Evolutionary conservation across 2,888 invertebrate genomes (phyloP), one percentile per base, ranked within the genome.

Genomic region (Scaptomyza reducta): DNA sequence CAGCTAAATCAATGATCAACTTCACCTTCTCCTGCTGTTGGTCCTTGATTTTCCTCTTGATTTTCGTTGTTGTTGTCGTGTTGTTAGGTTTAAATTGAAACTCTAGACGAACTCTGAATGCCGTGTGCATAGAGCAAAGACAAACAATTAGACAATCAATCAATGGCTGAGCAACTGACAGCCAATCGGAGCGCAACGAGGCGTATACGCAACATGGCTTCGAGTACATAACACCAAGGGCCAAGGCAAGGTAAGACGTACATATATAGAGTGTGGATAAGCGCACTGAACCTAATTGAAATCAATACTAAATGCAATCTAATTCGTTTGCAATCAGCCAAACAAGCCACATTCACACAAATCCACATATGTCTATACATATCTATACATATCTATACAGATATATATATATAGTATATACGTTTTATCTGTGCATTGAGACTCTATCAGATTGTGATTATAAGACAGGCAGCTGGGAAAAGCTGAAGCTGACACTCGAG

Each of bases 221-320:
- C 49, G 16, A 1, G 22, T 5, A 50, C 35, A 50, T 38, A 35
- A 38, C 35, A 22, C 22, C 25, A 22, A 27, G 14, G 41, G 41
- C 18, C 18, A 16, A 5, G 27, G 13, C 33, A 13, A 33, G 13
- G 13, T 13, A n/a, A 35, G 33, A n/a, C n/a, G 33, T 13, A 35
- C 1, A 16, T 16, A 38, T 42, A 57, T 60, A 63, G n/a, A n/a
- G 44, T 57, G 38, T 14, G 55, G 35, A 27, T 42, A 40, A 67
- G 50, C 38, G 50, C 61, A 31, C 31, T 3, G 45, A 66, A 62
- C 72, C 59, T 70, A 78, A 76, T 79, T 78, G 73, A 65, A 78
- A 76, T 76, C 70, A 73, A 76, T 72, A 78, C 71, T 69, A 75
- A 78, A 64, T 71, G 75, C 61, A 73, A 77, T 77, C 62, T 61